Evolutionary conservation across 1,140 invertebrate species (phyloP), one percentile per base, ranked within the genome.

Genomic region (Drosophila erecta): DNA sequence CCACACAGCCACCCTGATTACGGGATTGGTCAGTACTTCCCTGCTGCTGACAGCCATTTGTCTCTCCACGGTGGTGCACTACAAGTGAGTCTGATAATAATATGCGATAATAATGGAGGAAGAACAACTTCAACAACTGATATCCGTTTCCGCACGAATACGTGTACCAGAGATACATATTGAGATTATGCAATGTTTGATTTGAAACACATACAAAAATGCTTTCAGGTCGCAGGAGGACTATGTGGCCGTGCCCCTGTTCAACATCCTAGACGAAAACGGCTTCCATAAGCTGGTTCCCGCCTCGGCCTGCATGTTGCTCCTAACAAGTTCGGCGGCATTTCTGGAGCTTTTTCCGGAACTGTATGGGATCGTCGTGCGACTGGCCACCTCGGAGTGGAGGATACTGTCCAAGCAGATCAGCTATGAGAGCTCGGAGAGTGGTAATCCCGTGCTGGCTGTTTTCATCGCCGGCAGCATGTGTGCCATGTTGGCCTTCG

Each of bases 401-500:
- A 93, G 94, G 64, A 93, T 95, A 3, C 90, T 95, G 20, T 94
- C 94, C 10, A 93, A 94, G 47, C 94, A 94, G 33, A 93, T 95
- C 79, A 94, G 94, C 17, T 95, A 95, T 75, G 94, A 95, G 77
- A 95, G 94, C 76, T 90, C 93, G 0, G 93, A 94, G 15, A 95
- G 94, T 62, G 95, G 95, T 12, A 95, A 94, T 81, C 95, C 95
- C 2, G 94, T 95, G 1, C 81, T 95, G 55, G 95, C 95, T 14
- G 94, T 95, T 11, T 95, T 95, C 78, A 94, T 94, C 51, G 94
- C 93, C 65, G 95, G 95, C 56, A 95, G 95, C 75, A 79, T 95
- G 57, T 93, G 94, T 51, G 94, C 94, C 38, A 95, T 95, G 75
- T 79, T 95, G 59, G 95, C 95, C 2, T 95, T 95, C 77, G 94